A percentile compares a stretch with the other conserved stretches of the same genome.
Conservation (phyloP, 37 sponge, comb jelly and placozoan genomes). For the Hexactinellida sp. region DNA sequence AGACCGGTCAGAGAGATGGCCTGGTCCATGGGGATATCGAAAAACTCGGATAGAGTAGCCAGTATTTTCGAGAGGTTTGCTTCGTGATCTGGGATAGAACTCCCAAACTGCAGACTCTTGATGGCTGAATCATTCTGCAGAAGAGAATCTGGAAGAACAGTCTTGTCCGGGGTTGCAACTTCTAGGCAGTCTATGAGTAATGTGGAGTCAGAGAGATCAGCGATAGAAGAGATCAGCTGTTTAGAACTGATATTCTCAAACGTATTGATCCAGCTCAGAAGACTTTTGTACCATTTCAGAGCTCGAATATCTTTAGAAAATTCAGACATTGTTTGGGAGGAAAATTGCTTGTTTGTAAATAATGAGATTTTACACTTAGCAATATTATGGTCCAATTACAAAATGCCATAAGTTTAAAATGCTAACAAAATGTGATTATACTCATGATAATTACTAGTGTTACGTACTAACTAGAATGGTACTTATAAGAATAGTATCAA, state of each 20-base stretch:
- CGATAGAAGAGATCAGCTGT: neutral
- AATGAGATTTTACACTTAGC: too few species aligned
- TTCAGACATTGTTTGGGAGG: too few species aligned
- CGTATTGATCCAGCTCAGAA: neutral
- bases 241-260: neutral
- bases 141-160: neutral
- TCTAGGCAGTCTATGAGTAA: neutral
- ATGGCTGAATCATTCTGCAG: neutral
- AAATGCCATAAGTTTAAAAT: too few species aligned
- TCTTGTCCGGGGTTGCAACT: neutral
- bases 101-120: neutral
- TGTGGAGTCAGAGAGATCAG: slow-evolving; percentile 11
- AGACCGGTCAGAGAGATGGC: neutral
- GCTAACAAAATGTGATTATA: too few species aligned
- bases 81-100: too few species aligned
- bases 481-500: too few species aligned
- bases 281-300: neutral
- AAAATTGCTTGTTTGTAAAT: too few species aligned
- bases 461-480: too few species aligned
- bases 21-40: neutral
- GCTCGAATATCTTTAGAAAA: too few species aligned
- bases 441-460: too few species aligned
- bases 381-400: too few species aligned
- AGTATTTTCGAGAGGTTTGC: neutral
- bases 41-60: neutral